These are phyloP conservation scores for Macrotrachela quadricornifera DNA, from an alignment of 1,140 invertebrate genomes.

Conservation along the genomic window DNA sequence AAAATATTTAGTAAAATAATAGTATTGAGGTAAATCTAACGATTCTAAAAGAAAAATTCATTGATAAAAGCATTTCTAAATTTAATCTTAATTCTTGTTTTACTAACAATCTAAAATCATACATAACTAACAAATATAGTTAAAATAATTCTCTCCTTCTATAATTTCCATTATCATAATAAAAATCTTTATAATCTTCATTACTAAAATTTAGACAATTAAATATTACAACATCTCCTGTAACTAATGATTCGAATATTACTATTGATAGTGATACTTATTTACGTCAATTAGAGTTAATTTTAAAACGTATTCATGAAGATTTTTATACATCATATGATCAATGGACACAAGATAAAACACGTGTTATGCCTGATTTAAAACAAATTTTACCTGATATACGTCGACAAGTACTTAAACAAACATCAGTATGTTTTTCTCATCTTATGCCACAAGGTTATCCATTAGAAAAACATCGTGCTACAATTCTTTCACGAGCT, in stretches of 20 bases:
- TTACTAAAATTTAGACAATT: no score
- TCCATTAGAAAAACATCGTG: slow-evolving; percentile 1
- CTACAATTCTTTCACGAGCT: not conserved
- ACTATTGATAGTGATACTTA: not conserved
- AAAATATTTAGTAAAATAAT: no score
- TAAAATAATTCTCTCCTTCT: no score
- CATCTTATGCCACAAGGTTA: slow-evolving; percentile 3
- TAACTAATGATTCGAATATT: not conserved
- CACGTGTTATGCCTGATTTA: slow-evolving; percentile 3
- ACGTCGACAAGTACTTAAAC: not conserved
- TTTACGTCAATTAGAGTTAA: not conserved
- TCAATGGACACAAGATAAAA: not conserved
- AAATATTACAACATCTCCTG: no score
- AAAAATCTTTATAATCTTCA: no score
- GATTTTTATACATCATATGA: not conserved
- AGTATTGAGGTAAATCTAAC: no score
- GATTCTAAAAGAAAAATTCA: no score
- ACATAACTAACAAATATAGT: no score
- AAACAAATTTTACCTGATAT: slow-evolving; percentile 6
- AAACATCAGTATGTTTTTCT: slow-evolving; percentile 1
- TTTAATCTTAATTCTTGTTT: no score
- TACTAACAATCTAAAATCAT: no score
- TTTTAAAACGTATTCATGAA: not conserved
- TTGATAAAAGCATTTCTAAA: no score
- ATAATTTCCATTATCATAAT: no score